phyloP scores from a whole-genome alignment of 2,888 invertebrate genomes.

The Luperina testacea region DNA sequence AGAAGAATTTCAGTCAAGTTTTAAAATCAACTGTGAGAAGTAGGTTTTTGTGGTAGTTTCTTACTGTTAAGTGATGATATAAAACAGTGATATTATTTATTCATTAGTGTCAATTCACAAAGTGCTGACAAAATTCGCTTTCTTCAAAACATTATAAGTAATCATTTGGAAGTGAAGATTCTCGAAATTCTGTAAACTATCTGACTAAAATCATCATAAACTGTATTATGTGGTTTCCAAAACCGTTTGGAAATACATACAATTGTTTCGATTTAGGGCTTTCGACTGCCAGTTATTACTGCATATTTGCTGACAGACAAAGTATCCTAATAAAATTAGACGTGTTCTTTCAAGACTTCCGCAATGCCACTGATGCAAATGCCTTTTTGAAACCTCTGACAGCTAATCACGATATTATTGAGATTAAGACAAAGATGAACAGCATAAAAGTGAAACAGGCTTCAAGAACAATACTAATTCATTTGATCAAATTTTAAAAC shows the following conservation, averaged over 20 bases:
- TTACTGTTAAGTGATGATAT: conserved; percentile 1
- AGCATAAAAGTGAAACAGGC: conserved; percentile 40
- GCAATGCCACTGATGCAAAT: neutral
- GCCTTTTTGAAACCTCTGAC: neutral
- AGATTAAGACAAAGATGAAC: conserved; percentile 7
- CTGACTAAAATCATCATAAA: neutral
- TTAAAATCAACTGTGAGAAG: conserved; percentile 30
- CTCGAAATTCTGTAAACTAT: neutral
- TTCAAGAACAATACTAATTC: conserved; percentile 48
- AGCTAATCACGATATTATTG: neutral
- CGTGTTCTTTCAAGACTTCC: neutral
- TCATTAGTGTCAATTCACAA: conserved; percentile 44
- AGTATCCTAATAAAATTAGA: neutral
- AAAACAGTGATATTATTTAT: conserved; percentile 43
- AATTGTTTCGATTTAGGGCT: too few species aligned
- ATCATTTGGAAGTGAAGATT: neutral
- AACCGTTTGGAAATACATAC: neutral
- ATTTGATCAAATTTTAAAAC: conserved; percentile 52
- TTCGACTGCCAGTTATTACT: neutral
- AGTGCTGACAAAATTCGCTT: conserved; percentile 20
- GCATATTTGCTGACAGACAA: neutral
- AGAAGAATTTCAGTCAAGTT: conserved; percentile 23
- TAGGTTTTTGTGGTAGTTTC: conserved; percentile 22
- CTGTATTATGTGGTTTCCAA: too few species aligned
- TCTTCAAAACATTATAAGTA: conserved; percentile 4